Percentiles rank a stretch among this genome's conserved stretches.
Evolutionary conservation across 2,888 invertebrate genomes (phyloP).

Genomic region (Kryphioiulus occultus): DNA sequence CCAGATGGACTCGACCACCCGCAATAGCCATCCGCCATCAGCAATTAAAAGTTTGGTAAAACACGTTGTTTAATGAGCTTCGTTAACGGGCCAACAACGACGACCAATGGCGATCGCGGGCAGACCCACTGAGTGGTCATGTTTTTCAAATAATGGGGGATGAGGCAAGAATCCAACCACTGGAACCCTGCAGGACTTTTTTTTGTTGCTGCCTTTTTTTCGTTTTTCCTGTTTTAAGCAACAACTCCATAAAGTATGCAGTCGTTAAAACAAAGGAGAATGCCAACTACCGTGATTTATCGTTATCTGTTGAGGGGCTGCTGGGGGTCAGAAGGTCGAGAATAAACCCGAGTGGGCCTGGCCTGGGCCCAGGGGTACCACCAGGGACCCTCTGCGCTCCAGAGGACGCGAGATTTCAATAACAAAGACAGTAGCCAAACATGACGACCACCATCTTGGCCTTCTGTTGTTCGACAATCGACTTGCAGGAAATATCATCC

Average conservation of each 20-base stretch:
- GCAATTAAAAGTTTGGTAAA: slow-evolving; percentile 35
- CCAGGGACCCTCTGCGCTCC: background rate
- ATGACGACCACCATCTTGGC: background rate
- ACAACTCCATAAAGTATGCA: slow-evolving; percentile 7
- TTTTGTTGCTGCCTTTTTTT: background rate
- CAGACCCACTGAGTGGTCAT: background rate
- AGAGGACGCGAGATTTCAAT: background rate
- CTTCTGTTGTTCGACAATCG: background rate
- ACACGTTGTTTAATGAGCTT: slow-evolving; percentile 36
- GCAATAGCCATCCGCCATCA: background rate
- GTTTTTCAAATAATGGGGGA: background rate
- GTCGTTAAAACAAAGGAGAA: slow-evolving; percentile 35
- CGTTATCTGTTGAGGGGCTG: background rate
- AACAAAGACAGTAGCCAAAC: slow-evolving; percentile 30
- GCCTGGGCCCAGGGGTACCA: background rate
- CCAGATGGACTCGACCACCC: slow-evolving; percentile 13
- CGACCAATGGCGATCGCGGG: background rate
- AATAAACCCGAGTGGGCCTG: background rate
- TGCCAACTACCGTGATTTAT: slow-evolving; percentile 18
- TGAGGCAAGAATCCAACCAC: background rate
- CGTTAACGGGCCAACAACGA: background rate
- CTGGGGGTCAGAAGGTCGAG: background rate
- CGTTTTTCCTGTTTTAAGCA: background rate
- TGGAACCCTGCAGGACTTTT: slow-evolving; percentile 1
- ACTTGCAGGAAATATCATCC: background rate